These are phyloP conservation scores for Trichonephila inaurata DNA, from an alignment of 1,140 invertebrate species.

Conservation along the genomic window DNA sequence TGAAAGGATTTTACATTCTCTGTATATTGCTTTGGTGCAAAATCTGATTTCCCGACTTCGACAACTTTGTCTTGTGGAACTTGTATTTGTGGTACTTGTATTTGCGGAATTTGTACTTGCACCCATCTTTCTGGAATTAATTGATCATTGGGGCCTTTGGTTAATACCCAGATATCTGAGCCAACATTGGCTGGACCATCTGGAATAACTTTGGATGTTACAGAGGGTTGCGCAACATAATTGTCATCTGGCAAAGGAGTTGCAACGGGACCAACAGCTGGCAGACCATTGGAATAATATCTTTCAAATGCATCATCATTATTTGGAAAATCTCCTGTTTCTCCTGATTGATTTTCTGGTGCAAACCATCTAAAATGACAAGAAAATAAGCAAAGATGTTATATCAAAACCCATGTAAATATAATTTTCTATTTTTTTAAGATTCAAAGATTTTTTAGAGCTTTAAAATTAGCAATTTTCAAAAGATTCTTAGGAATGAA, in stretches of 20 bases:
- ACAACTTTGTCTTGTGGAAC: conserved; percentile 9
- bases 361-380: conserved; percentile 13
- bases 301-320: conserved; percentile 61
- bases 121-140: conserved; percentile 51
- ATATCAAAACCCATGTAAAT: no score
- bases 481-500: no score
- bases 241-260: conserved; percentile 68
- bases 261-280: conserved; percentile 70
- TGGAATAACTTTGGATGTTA: conserved; percentile 50
- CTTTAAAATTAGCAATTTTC: background rate
- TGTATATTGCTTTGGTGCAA: background rate
- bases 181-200: background rate
- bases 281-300: conserved; percentile 51
- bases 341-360: conserved; percentile 54
- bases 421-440: no score
- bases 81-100: background rate
- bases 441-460: background rate
- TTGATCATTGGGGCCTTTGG: conserved; percentile 57
- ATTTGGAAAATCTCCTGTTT: background rate
- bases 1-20: conserved; percentile 12
- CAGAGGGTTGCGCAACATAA: conserved; percentile 44
- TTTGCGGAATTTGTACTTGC: conserved; percentile 10
- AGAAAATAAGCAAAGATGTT: background rate
- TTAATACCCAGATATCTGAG: conserved; percentile 52
- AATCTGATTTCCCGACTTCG: conserved; percentile 39